These are phyloP conservation scores for Dipodomys merriami DNA, from an alignment of 2,113 vertebrate species.

Conservation along the genomic window DNA sequence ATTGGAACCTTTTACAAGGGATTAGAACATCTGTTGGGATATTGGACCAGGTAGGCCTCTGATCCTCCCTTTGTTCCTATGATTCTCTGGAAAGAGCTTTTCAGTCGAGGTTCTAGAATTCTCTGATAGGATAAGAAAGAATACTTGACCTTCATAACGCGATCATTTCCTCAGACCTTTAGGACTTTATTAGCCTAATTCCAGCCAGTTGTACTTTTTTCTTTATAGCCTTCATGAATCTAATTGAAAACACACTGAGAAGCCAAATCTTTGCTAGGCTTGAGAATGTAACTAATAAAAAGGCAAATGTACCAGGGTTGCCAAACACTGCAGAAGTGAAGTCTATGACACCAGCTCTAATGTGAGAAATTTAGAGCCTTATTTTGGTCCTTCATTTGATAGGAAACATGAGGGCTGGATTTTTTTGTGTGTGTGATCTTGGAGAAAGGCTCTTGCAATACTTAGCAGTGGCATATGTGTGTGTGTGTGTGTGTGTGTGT, in stretches of 20 bases:
- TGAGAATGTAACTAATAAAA: constrained; percentile 80
- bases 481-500: too few relatives aligned
- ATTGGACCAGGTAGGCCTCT: background rate
- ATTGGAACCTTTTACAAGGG: background rate
- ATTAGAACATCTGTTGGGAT: background rate
- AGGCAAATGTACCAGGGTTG: constrained; percentile 65
- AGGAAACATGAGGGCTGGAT: constrained; percentile 56
- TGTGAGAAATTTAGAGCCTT: constrained; percentile 49
- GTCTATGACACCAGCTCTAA: constrained; percentile 66
- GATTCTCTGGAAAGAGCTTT: constrained; percentile 33
- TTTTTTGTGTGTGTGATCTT: constrained; percentile 38
- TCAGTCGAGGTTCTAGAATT: constrained; percentile 39
- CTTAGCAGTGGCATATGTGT: background rate
- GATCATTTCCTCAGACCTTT: constrained; percentile 66
- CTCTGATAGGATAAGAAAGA: background rate
- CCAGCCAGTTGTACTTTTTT: constrained; percentile 68
- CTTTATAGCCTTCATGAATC: constrained; percentile 75
- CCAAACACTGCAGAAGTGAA: constrained; percentile 66
- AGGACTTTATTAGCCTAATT: constrained; percentile 81
- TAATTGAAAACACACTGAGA: constrained; percentile 82
- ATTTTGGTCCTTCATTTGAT: constrained; percentile 64
- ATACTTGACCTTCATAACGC: background rate
- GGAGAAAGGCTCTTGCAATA: constrained; percentile 16
- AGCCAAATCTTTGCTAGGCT: constrained; percentile 72
- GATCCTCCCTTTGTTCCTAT: constrained; percentile 1